Base-by-base conservation (phyloP, 2,797 vertebrate genomes). In the Lacerta bilineata region DNA sequence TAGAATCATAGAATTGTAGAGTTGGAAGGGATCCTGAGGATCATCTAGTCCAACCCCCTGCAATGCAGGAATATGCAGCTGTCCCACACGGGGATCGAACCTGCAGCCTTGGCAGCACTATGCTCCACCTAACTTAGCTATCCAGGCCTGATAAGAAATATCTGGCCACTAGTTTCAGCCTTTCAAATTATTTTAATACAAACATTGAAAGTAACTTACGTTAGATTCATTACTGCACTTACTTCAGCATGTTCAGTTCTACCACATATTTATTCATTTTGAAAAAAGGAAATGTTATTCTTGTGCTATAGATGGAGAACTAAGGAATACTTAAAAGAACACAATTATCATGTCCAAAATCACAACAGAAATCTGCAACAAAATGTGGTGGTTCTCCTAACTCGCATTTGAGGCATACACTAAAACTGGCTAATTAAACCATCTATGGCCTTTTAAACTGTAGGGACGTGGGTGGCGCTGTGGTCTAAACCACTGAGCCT, bases 261-360 rank as follows among this genome's bases (percentile, higher is more conserved):
- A 64, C 50, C 43, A 76, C 23, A 25, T 36, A 59, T 77, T 55
- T 77, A 76, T 66, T 85, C 8, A 29, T 43, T 64, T n/a, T 64
- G 23, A 61, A 61, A 20, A 77, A 76, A 84, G 13, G n/a, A 84
- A 85, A 76, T 75, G 13, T 41, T 74, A 72, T 13, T 55, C 83
- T 39, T 23, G 29, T 61, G n/a, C 1, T 74, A 25, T 13, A 39
- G 50, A 29, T 27, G 13, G 23, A 75, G 18, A 75, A 71, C 10
- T n/a, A 43, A 71, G 27, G 25, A 43, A 68, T 72, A 36, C 20
- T 82, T 68, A 61, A n/a, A 43, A 80, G 3, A 71, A 74, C 29
- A 33, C 15, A 74, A 61, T 41, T 84, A 13, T 33, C 46, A 75
- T 13, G 43, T 15, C 69, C 23, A 61, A 75, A 3, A 41, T 84